Evolutionary conservation across 2,888 invertebrate species (phyloP).

Genomic region (Muschampia plurimacula): DNA sequence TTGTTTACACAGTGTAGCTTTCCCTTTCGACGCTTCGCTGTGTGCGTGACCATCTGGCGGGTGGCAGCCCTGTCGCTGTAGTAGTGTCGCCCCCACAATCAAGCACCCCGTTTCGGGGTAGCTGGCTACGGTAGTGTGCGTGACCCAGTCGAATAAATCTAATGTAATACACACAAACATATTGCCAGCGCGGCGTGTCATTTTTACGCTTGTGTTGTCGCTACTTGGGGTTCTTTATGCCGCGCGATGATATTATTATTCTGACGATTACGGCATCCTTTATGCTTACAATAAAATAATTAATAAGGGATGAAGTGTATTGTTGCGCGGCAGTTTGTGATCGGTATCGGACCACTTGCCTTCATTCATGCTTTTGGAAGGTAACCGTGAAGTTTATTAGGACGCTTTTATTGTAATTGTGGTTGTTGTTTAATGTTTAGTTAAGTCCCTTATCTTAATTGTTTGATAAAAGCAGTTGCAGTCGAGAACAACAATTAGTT

Average conservation of each 20-base stretch:
- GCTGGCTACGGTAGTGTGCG: conserved; percentile 66
- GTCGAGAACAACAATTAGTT: neutral
- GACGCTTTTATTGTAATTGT: conserved; percentile 49
- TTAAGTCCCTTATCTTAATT: conserved; percentile 49
- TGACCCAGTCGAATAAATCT: conserved; percentile 85
- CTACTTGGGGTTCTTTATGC: conserved; percentile 83
- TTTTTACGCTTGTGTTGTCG: conserved; percentile 85
- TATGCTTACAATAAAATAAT: conserved; percentile 86
- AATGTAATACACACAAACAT: conserved; percentile 84
- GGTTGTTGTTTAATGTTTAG: conserved; percentile 58
- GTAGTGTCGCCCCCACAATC: conserved; percentile 73
- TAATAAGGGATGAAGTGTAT: conserved; percentile 85
- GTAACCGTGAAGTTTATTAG: conserved; percentile 71
- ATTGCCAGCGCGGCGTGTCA: conserved; percentile 82
- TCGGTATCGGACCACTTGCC: conserved; percentile 78
- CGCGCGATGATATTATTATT: conserved; percentile 85
- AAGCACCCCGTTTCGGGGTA: conserved; percentile 77
- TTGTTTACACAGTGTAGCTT: conserved; percentile 85
- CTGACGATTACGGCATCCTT: conserved; percentile 85
- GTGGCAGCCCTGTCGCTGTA: conserved; percentile 65
- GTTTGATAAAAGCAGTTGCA: conserved; percentile 33
- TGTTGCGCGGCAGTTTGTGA: conserved; percentile 76
- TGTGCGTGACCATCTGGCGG: conserved; percentile 82
- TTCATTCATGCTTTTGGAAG: conserved; percentile 71
- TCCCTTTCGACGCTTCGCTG: conserved; percentile 75